Conservation (phyloP, 1,140 invertebrate species). For the Penaeus vannamei region DNA sequence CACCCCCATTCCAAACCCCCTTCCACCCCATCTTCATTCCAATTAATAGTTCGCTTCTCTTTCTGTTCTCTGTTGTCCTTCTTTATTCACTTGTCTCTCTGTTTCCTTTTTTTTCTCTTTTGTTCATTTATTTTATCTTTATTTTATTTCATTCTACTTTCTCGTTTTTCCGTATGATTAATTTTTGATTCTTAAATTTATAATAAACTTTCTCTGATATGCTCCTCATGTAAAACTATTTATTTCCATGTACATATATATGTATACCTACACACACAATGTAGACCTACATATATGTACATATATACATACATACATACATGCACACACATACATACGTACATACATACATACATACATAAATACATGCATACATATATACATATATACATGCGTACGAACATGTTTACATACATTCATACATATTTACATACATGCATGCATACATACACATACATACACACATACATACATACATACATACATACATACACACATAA, state of each 20-base stretch:
- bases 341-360: background rate
- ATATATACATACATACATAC: constrained; percentile 29
- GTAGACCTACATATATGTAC: background rate
- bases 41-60: too few relatives aligned
- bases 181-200: too few relatives aligned
- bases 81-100: too few relatives aligned
- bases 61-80: too few relatives aligned
- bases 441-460: background rate
- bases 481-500: constrained; percentile 25
- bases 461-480: background rate
- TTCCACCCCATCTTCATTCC: too few relatives aligned
- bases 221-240: too few relatives aligned
- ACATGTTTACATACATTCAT: constrained; percentile 4
- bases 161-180: too few relatives aligned
- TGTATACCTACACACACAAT: background rate
- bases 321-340: constrained; percentile 19
- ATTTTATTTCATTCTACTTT: too few relatives aligned
- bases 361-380: background rate
- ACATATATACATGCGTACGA: background rate
- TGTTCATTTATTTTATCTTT: too few relatives aligned
- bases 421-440: background rate
- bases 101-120: too few relatives aligned
- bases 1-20: too few relatives aligned
- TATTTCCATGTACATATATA: background rate
- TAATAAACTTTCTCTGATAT: too few relatives aligned